These are phyloP conservation scores for Apamea epomidion DNA, from an alignment of 2,888 invertebrate genomes.

Conservation along the genomic window DNA sequence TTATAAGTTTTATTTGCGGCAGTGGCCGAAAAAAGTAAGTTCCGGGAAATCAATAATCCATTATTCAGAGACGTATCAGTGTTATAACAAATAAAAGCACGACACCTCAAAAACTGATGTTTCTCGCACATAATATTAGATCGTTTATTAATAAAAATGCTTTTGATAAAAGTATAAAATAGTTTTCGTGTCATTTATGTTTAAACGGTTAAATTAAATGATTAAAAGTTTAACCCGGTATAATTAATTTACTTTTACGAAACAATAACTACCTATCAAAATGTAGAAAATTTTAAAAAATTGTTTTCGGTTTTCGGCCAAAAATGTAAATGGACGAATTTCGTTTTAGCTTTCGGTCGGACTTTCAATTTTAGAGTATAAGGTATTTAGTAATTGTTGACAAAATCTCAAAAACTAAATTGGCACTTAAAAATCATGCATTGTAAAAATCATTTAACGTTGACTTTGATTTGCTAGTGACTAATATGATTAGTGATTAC, in stretches of 20 bases:
- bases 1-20: neutral
- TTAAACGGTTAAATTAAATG: neutral
- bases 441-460: neutral
- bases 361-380: neutral
- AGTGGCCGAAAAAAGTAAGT: neutral
- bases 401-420: neutral
- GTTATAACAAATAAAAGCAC: neutral
- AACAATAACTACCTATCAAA: neutral
- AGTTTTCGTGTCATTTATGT: neutral
- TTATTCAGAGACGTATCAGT: neutral
- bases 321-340: neutral
- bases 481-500: neutral
- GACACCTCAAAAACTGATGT: neutral
- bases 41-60: neutral
- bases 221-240: neutral
- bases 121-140: neutral
- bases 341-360: neutral
- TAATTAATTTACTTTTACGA: neutral
- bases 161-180: neutral
- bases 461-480: conserved; percentile 10
- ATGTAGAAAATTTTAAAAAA: neutral
- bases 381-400: neutral
- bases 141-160: neutral
- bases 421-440: conserved; percentile 13
- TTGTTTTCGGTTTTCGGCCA: neutral